Conservation (phyloP, 1,140 invertebrate genomes). For the Elymnias hypermnestra region DNA sequence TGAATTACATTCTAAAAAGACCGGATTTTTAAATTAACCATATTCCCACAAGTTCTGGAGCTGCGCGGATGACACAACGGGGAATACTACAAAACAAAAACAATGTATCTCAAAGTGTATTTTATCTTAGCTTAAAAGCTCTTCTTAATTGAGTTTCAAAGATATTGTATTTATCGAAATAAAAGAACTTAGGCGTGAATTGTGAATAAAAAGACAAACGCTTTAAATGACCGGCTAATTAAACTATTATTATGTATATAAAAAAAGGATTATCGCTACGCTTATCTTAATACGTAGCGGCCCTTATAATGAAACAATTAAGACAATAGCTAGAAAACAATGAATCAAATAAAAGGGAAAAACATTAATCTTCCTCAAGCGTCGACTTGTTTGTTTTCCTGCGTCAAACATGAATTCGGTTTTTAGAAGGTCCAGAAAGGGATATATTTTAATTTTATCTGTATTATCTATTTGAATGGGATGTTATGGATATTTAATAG, state of each 20-base stretch:
- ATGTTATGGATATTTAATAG: slow-evolving; percentile 25
- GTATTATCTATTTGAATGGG: slow-evolving; percentile 22
- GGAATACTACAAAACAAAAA: too few relatives aligned
- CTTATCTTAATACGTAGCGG: slow-evolving; percentile 1
- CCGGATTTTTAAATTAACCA: too few relatives aligned
- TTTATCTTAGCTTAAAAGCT: too few relatives aligned
- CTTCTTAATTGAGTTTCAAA: too few relatives aligned
- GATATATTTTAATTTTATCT: slow-evolving; percentile 37
- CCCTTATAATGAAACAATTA: slow-evolving; percentile 58
- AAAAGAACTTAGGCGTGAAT: too few relatives aligned
- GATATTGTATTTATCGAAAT: too few relatives aligned
- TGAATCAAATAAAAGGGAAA: slow-evolving; percentile 30
- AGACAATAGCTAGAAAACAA: slow-evolving; percentile 27
- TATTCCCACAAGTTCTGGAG: too few relatives aligned
- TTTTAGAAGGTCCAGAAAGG: slow-evolving; percentile 33
- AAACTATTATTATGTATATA: background rate
- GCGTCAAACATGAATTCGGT: slow-evolving; percentile 49
- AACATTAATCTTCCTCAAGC: slow-evolving; percentile 50
- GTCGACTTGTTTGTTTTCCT: slow-evolving; percentile 49
- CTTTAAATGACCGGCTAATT: background rate
- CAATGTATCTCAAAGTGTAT: too few relatives aligned
- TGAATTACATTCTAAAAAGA: too few relatives aligned
- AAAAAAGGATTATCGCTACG: background rate
- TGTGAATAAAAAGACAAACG: too few relatives aligned
- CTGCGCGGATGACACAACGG: too few relatives aligned